Base-by-base conservation (phyloP, 2,113 vertebrate genomes). In the Columbina picui region DNA sequence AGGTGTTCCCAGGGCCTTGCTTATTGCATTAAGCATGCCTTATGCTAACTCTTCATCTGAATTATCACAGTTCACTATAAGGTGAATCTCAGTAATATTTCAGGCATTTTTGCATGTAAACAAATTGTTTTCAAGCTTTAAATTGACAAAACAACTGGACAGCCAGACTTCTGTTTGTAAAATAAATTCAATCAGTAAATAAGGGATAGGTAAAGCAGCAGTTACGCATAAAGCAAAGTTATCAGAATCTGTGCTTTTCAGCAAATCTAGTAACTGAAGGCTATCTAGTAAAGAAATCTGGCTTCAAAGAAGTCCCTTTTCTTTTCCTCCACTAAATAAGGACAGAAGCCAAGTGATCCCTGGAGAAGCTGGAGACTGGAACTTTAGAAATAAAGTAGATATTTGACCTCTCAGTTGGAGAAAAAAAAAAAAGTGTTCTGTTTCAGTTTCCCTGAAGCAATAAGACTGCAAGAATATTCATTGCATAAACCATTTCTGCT, bases 381-480 rank as follows among this genome's bases (percentile, higher is more conserved):
- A 79, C 83, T 87, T 84, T 55, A 76, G 50, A 81, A 63, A 84
- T 63, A 49, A 91, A 95, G 79, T 59, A 64, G 52, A 21, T 91
- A 68, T 73, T 89, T 94, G 92, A 96, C 92, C 78, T 96, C 90
- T 93, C 64, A 29, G 23, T 27, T 87, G 80, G 73, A 20, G 74
- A 79, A 70, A 68, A 59, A 56, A 29, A 39, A 29, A 53, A 32
- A 2, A 16, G 11, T 20, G 20, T 73, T 91, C 63, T 90, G 30
- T 94, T 95, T 94, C 87, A 71, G 61, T 92, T 93, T 95, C 93
- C 97, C 92, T 96, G 95, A 97, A 95, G 92, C 79, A 90, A 11
- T 91, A 88, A 90, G 91, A 93, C 87, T 89, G 92, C 94, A 84
- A 92, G 93, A 95, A 81, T 84, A 92, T 89, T 89, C 26, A 6